Conservation (phyloP, 2,797 vertebrate species). For the Halcyon smyrnensis region DNA sequence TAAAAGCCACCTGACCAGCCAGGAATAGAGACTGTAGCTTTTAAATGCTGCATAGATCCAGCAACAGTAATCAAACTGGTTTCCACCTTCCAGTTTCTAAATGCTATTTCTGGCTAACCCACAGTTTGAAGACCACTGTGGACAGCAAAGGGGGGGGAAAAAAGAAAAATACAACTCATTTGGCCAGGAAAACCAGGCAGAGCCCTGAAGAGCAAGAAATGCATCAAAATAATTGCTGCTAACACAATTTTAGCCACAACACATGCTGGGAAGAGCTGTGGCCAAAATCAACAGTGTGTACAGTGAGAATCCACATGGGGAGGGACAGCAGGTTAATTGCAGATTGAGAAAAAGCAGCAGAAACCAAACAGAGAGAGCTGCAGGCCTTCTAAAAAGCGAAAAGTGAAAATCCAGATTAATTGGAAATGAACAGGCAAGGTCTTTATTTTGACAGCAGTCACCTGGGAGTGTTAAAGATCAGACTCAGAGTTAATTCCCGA, state of each 20-base stretch:
- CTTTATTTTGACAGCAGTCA: conserved; percentile 61
- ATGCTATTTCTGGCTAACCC: conserved; percentile 51
- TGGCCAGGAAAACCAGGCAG: conserved; percentile 32
- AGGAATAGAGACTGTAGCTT: background rate
- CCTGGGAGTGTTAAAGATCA: conserved; percentile 44
- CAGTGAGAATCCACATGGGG: conserved; percentile 53
- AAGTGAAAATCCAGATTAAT: conserved; percentile 61
- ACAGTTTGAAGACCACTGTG: conserved; percentile 16
- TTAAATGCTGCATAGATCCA: conserved; percentile 26
- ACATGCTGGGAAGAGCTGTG: conserved; percentile 37
- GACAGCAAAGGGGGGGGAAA: conserved; percentile 19
- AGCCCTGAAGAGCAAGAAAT: conserved; percentile 54
- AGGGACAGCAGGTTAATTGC: conserved; percentile 67
- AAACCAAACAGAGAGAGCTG: conserved; percentile 30
- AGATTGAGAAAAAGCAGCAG: conserved; percentile 56
- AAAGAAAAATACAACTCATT: background rate
- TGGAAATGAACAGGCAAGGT: conserved; percentile 46
- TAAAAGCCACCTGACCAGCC: background rate
- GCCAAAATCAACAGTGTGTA: conserved; percentile 64
- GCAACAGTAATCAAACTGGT: conserved; percentile 24
- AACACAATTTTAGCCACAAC: conserved; percentile 54
- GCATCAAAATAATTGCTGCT: conserved; percentile 64
- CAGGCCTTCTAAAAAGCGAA: background rate
- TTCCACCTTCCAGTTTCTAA: conserved; percentile 14
- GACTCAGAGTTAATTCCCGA: conserved; percentile 4